phyloP scores from a whole-genome alignment of 2,113 vertebrate genomes.

The Merops nubicus region DNA sequence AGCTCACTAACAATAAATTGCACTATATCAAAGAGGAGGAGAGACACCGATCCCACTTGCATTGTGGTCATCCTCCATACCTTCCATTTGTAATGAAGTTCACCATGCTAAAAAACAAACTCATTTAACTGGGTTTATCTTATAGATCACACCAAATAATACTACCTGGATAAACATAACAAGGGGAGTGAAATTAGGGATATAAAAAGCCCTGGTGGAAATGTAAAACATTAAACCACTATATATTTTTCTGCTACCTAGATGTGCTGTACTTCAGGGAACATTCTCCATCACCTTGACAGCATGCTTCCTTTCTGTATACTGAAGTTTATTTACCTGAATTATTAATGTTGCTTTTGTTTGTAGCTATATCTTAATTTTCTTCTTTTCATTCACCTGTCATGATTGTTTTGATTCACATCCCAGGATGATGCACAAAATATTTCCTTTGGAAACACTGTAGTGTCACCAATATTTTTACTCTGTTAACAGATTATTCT shows the following conservation, averaged over 20 bases:
- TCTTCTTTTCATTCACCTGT: conserved; percentile 76
- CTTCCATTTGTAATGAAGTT: background rate
- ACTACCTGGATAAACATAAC: conserved; percentile 30
- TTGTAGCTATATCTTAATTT: conserved; percentile 77
- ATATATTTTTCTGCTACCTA: conserved; percentile 54
- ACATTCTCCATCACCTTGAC: conserved; percentile 74
- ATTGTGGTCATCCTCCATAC: background rate
- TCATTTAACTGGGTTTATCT: conserved; percentile 24
- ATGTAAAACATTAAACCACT: conserved; percentile 43
- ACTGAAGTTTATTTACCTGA: conserved; percentile 78
- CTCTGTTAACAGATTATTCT: conserved; percentile 73
- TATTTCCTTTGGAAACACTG: conserved; percentile 73
- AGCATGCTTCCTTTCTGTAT: conserved; percentile 63
- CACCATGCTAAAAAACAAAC: background rate
- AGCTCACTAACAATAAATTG: conserved; percentile 22
- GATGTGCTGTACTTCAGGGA: conserved; percentile 55
- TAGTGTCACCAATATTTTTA: conserved; percentile 69
- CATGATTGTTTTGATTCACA: conserved; percentile 73
- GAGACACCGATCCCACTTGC: background rate
- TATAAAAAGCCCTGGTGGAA: conserved; percentile 43
- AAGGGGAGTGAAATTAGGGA: conserved; percentile 34
- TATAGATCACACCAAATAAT: conserved; percentile 32
- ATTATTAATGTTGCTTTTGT: conserved; percentile 81
- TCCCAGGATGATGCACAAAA: conserved; percentile 69
- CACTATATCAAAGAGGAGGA: background rate